Conservation (phyloP, 2,113 vertebrate genomes). For the Cranoglanis bouderius region DNA sequence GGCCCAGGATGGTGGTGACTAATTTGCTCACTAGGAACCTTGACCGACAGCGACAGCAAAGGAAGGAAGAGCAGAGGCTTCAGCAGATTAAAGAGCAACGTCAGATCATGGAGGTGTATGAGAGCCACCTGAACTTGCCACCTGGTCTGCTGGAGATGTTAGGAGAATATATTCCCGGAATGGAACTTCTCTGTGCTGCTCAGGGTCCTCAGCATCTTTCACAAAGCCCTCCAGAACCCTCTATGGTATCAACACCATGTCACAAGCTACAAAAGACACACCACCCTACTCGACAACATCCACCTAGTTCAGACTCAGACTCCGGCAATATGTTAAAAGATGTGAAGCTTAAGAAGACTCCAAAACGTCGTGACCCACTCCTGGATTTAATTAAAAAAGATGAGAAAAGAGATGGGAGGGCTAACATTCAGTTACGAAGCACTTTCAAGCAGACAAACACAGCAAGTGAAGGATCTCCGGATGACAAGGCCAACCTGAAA, state of each 20-base stretch:
- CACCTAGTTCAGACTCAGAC: slow-evolving; percentile 47
- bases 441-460: slow-evolving; percentile 56
- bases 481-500: slow-evolving; percentile 85
- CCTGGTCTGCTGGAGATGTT: slow-evolving; percentile 86
- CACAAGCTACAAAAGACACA: slow-evolving; percentile 26
- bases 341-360: slow-evolving; percentile 74
- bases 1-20: slow-evolving; percentile 96
- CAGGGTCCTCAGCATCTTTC: slow-evolving; percentile 60
- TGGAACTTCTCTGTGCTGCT: slow-evolving; percentile 47
- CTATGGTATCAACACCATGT: slow-evolving; percentile 46
- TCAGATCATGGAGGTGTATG: slow-evolving; percentile 82
- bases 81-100: slow-evolving; percentile 85
- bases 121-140: slow-evolving; percentile 84
- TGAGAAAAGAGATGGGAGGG: slow-evolving; percentile 74
- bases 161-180: slow-evolving; percentile 72
- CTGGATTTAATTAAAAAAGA: slow-evolving; percentile 68
- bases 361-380: slow-evolving; percentile 70
- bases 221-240: slow-evolving; percentile 61
- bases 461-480: slow-evolving; percentile 54
- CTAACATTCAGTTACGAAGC: slow-evolving; percentile 70
- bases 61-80: slow-evolving; percentile 85
- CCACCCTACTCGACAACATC: slow-evolving; percentile 39
- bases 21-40: slow-evolving; percentile 93
- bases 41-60: slow-evolving; percentile 87
- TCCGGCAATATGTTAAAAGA: slow-evolving; percentile 61